Base-by-base conservation (phyloP, 2,888 invertebrate species). In the Aromia moschata region DNA sequence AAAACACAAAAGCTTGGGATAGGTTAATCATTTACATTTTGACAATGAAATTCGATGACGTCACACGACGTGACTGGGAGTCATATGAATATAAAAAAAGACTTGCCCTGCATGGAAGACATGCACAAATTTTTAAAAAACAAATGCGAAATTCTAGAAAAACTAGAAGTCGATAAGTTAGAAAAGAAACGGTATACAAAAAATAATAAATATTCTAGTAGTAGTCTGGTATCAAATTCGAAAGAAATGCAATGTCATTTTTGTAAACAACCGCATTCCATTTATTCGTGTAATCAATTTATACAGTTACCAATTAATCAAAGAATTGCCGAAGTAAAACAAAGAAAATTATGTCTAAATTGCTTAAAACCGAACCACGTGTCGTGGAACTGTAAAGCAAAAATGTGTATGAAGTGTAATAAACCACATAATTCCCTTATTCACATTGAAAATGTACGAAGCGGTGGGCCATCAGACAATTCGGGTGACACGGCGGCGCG, bases 41-140 rank as follows among this genome's bases (percentile, higher is more conserved):
- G 14, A 49, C 38, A 2, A 37, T 17, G 25, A 62, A 62, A 53
- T 62, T 62, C 37, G 62, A 62, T 53, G 36, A 44, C n/a, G 38
- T 47, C 1, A 62, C 62, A 3, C 16, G 47, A 5, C 17, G 53
- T 11, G 59, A 52, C 2, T 59, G 62, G 62, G 59, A 62, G 31
- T 49, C 47, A 12, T 51, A 18, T 15, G 31, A 47, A 17, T 38
- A 38, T 16, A 38, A 41, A 30, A n/a, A 10, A 18, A n/a, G 47
- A 52, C 9, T 41, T 62, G 16, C 62, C 46, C 1, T 54, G 52
- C 16, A 46, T 60, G 47, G 25, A 52, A 7, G 56, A 62, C 18
- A 33, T 62, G 33, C 14, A 52, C 5, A 33, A 15, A 11, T 60
- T 60, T 41, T 30, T 56, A 9, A 49, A 55, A 30, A 30, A 54